phyloP scores from a whole-genome alignment of 2,888 invertebrate genomes.

The Coelopa pilipes region DNA sequence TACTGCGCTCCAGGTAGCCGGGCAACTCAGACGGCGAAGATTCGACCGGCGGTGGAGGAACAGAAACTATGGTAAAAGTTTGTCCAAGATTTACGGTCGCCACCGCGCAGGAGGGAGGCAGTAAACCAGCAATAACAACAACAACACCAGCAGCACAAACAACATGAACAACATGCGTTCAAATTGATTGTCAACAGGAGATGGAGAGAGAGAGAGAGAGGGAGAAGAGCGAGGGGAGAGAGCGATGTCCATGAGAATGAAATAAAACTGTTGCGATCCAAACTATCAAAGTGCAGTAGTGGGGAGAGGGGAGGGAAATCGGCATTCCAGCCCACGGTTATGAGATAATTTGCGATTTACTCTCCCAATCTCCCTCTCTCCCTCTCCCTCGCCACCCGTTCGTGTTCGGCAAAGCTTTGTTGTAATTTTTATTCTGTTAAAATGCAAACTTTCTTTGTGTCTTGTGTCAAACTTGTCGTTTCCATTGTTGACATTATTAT shows the following conservation, averaged over 20 bases:
- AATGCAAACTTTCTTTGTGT: conserved; percentile 16
- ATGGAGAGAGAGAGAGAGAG: background rate
- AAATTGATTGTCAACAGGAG: conserved; percentile 36
- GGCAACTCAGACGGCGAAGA: background rate
- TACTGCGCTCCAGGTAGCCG: background rate
- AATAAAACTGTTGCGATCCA: conserved; percentile 34
- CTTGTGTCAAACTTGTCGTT: conserved; percentile 4
- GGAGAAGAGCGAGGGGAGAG: background rate
- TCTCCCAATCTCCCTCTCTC: conserved; percentile 26
- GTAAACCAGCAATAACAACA: conserved; percentile 30
- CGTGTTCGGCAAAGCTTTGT: background rate
- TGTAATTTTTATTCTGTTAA: conserved; percentile 28
- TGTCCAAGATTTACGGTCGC: conserved; percentile 24
- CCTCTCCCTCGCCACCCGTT: no score
- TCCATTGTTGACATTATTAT: background rate
- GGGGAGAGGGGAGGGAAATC: background rate
- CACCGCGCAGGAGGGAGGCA: conserved; percentile 5
- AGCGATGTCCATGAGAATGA: conserved; percentile 8
- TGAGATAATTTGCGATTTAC: conserved; percentile 43
- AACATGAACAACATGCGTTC: conserved; percentile 26
- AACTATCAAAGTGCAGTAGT: conserved; percentile 36
- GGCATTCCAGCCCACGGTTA: conserved; percentile 21
- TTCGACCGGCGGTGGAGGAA: background rate
- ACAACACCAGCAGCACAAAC: conserved; percentile 17
- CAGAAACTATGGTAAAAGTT: conserved; percentile 9